Evolutionary conservation across 64 coral and sea anemone genomes (phyloP).

Genomic region (Trachythela sp.): DNA sequence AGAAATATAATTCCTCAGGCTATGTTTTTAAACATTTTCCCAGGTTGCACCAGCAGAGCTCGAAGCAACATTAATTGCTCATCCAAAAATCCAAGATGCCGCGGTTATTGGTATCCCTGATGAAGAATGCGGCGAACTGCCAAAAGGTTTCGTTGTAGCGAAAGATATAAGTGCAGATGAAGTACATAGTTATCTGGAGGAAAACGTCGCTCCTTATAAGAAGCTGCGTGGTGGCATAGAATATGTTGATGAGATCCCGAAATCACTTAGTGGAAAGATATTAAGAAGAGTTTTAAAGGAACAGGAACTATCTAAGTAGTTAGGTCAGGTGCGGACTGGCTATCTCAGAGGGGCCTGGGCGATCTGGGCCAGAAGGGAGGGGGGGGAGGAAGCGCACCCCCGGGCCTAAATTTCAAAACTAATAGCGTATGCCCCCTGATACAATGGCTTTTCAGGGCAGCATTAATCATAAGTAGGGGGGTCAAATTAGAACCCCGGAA

Average conservation of each 20-base stretch:
- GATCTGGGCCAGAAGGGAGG: too few relatives aligned
- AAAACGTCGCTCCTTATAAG: constrained; percentile 65
- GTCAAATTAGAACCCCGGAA: too few relatives aligned
- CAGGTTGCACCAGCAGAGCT: constrained; percentile 80
- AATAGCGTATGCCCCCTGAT: too few relatives aligned
- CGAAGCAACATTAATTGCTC: constrained; percentile 60
- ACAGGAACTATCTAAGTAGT: not conserved
- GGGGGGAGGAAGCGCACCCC: too few relatives aligned
- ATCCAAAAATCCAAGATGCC: constrained; percentile 70
- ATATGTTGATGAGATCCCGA: constrained; percentile 61
- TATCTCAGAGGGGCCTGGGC: too few relatives aligned
- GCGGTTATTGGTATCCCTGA: constrained; percentile 78
- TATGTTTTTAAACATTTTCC: not conserved
- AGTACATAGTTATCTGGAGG: constrained; percentile 43
- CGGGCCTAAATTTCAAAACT: too few relatives aligned
- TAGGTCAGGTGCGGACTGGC: too few relatives aligned
- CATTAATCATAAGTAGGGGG: too few relatives aligned
- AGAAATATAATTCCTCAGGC: too few relatives aligned
- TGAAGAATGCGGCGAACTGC: constrained; percentile 60
- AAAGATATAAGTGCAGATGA: constrained; percentile 48
- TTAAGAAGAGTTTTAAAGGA: constrained; percentile 30
- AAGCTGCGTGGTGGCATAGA: constrained; percentile 69
- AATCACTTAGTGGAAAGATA: constrained; percentile 66
- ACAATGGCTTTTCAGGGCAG: too few relatives aligned
- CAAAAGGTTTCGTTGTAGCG: constrained; percentile 72